phyloP scores from a whole-genome alignment of 2,797 vertebrate species.

The Silurus lanzhouensis region DNA sequence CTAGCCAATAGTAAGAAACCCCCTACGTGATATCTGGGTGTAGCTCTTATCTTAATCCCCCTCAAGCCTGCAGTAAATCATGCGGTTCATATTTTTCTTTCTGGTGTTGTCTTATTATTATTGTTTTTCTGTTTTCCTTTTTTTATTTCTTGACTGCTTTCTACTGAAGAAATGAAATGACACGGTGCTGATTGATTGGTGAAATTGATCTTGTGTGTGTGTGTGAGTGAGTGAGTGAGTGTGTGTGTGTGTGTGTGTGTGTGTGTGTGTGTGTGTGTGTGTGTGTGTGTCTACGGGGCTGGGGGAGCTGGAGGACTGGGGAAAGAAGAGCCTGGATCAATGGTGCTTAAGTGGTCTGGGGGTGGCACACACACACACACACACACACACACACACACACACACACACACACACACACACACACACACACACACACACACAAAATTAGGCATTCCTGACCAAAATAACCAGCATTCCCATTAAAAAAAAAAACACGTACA shows the following conservation, averaged over 20 bases:
- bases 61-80: neutral
- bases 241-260: too few relatives aligned
- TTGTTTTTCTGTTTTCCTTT: neutral
- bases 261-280: too few relatives aligned
- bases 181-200: constrained; percentile 24
- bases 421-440: neutral
- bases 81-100: neutral
- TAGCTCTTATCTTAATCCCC: neutral
- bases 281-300: neutral
- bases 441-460: neutral
- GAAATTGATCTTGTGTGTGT: constrained; percentile 30
- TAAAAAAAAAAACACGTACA: neutral
- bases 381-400: constrained; percentile 32
- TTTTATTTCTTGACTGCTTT: constrained; percentile 13
- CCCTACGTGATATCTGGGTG: constrained; percentile 18
- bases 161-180: constrained; percentile 31
- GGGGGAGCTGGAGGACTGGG: constrained; percentile 8
- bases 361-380: constrained; percentile 23
- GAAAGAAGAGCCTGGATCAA: constrained; percentile 35
- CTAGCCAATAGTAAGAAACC: constrained; percentile 5
- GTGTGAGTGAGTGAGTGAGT: too few relatives aligned
- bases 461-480: constrained; percentile 7
- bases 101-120: neutral
- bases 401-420: constrained; percentile 28
- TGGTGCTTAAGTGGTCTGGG: constrained; percentile 33